These are phyloP conservation scores for Colaptes auratus DNA, from an alignment of 2,113 vertebrate species.

Conservation along the genomic window DNA sequence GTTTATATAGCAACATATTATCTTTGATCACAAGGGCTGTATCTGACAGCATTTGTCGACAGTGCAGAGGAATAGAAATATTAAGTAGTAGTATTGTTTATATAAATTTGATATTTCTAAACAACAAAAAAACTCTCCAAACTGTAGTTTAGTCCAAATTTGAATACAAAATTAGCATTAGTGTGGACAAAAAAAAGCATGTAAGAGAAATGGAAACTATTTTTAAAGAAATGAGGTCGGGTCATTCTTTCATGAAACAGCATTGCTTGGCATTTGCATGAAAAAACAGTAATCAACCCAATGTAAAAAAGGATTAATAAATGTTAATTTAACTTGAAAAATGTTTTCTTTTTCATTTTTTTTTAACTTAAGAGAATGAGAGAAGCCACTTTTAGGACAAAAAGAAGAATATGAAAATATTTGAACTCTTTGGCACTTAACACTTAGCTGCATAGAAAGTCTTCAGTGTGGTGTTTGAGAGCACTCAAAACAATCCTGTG, in stretches of 20 bases:
- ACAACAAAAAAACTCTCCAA: neutral
- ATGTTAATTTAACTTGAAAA: neutral
- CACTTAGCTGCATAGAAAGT: neutral
- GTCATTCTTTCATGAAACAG: neutral
- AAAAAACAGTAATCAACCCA: neutral
- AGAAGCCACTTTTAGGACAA: neutral
- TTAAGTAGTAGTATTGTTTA: neutral
- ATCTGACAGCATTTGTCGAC: neutral
- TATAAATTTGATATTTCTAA: neutral
- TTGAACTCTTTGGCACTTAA: neutral
- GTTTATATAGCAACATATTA: neutral
- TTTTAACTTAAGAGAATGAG: neutral
- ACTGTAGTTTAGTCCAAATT: neutral
- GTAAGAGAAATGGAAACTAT: neutral
- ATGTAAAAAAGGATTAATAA: neutral
- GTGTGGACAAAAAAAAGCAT: neutral
- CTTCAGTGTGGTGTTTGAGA: neutral
- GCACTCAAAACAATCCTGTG: neutral
- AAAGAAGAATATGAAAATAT: neutral
- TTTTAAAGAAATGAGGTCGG: neutral
- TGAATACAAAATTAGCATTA: neutral
- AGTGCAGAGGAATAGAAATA: neutral
- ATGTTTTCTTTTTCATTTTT: neutral
- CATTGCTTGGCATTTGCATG: neutral
- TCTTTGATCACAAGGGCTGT: neutral